These are phyloP conservation scores for Diarsia brunnea DNA, from an alignment of 2,888 invertebrate genomes.

Conservation along the genomic window DNA sequence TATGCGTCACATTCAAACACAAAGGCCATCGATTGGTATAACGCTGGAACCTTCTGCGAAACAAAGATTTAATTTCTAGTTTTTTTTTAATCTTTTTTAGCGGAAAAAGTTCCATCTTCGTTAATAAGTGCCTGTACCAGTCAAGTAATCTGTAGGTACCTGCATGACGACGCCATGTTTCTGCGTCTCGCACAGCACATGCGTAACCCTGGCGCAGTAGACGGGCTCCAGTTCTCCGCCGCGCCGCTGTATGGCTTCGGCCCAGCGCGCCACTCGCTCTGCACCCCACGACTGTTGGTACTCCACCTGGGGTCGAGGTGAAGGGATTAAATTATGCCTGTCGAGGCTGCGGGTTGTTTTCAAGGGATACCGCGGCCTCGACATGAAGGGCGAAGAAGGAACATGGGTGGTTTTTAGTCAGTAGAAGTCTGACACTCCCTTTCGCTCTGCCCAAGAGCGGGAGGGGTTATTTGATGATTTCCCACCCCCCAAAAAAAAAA, in stretches of 20 bases:
- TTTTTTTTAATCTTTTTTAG: not conserved
- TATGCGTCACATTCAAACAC: not conserved
- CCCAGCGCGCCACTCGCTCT: slow-evolving; percentile 92
- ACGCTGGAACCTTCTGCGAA: not conserved
- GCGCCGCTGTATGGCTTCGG: slow-evolving; percentile 93
- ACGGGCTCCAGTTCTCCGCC: slow-evolving; percentile 97
- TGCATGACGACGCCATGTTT: slow-evolving; percentile 97
- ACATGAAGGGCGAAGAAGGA: too few species aligned
- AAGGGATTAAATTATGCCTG: too few species aligned
- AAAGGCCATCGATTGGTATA: not conserved
- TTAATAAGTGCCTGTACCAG: not conserved
- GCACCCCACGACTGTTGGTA: slow-evolving; percentile 93
- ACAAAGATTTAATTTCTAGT: not conserved
- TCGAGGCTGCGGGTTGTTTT: too few species aligned
- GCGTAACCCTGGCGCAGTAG: slow-evolving; percentile 97
- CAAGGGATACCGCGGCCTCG: too few species aligned
- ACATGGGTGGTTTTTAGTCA: too few species aligned
- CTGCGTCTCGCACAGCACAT: slow-evolving; percentile 97
- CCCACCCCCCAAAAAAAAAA: too few species aligned
- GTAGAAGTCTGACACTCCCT: too few species aligned
- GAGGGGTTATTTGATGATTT: too few species aligned
- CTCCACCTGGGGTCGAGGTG: slow-evolving; percentile 87
- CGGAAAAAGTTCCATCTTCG: not conserved
- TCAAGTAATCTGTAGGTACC: slow-evolving; percentile 68
- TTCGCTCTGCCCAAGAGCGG: too few species aligned